A percentile compares a stretch with the other conserved stretches of the same genome.
Conservation (phyloP, 2,888 invertebrate species). For the Sepiola atlantica region DNA sequence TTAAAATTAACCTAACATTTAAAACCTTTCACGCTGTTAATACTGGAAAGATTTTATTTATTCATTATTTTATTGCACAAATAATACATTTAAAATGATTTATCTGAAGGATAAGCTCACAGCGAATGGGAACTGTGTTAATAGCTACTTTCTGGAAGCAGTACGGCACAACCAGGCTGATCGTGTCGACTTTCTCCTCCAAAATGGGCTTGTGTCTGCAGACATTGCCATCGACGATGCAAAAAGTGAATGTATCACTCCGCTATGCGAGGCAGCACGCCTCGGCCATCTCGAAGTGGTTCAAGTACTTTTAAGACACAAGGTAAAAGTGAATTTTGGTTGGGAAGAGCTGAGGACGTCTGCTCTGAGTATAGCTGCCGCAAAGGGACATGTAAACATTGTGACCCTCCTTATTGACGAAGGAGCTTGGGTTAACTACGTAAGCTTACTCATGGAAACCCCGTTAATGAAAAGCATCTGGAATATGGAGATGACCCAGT, state of each 20-base stretch:
- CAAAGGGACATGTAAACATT: neutral
- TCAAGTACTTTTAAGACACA: neutral
- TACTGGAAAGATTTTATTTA: neutral
- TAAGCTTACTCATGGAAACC: neutral
- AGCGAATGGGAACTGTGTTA: neutral
- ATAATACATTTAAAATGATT: neutral
- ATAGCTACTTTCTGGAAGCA: neutral
- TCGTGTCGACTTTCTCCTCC: neutral
- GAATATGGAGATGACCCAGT: neutral
- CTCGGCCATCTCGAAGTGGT: neutral
- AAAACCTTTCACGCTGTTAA: neutral
- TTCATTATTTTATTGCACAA: neutral
- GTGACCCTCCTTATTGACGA: neutral
- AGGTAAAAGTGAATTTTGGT: neutral
- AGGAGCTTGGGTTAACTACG: neutral
- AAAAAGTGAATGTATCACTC: neutral
- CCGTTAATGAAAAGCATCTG: neutral
- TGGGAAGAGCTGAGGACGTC: neutral
- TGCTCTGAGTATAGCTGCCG: neutral
- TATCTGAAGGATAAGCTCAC: neutral
- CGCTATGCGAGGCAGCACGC: neutral
- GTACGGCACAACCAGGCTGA: neutral
- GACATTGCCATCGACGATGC: neutral
- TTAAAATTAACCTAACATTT: neutral
- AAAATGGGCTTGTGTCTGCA: neutral